Evolutionary conservation across 2,113 vertebrate species (phyloP).

Genomic region (Phylloscopus trochiloides): DNA sequence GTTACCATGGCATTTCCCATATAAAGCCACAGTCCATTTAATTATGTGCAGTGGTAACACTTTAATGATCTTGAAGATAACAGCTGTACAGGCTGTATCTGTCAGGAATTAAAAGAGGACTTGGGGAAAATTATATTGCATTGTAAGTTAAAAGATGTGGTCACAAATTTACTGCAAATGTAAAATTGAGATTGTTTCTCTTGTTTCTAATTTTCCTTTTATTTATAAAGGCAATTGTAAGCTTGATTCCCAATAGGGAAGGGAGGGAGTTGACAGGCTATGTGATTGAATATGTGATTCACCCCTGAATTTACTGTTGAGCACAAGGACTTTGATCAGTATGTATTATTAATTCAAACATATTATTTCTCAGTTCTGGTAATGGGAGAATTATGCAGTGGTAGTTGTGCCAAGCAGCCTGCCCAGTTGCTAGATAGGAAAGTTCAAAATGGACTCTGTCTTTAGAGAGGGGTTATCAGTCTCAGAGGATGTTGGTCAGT

Average conservation of each 20-base stretch:
- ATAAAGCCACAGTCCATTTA: neutral
- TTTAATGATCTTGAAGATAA: constrained; percentile 25
- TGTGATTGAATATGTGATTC: neutral
- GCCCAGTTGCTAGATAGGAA: neutral
- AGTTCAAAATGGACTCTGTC: neutral
- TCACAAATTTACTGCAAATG: neutral
- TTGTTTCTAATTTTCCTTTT: neutral
- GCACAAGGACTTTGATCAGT: neutral
- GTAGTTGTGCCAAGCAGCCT: neutral
- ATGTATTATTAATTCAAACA: neutral
- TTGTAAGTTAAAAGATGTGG: neutral
- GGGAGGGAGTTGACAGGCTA: neutral
- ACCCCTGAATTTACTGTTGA: neutral
- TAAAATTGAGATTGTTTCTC: neutral
- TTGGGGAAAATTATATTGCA: neutral
- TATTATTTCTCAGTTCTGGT: neutral
- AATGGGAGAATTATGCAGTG: neutral
- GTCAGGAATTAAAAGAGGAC: neutral
- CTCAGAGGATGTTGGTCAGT: neutral
- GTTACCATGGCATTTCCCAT: constrained; percentile 10
- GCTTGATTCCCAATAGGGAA: neutral
- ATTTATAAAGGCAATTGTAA: neutral
- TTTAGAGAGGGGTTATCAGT: neutral
- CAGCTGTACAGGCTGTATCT: neutral
- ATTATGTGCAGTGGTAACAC: constrained; percentile 2